Evolutionary conservation across 92 coral and sea anemone genomes (phyloP), one percentile per base, ranked within the genome.

Genomic region (Anthopleura xanthogrammica): DNA sequence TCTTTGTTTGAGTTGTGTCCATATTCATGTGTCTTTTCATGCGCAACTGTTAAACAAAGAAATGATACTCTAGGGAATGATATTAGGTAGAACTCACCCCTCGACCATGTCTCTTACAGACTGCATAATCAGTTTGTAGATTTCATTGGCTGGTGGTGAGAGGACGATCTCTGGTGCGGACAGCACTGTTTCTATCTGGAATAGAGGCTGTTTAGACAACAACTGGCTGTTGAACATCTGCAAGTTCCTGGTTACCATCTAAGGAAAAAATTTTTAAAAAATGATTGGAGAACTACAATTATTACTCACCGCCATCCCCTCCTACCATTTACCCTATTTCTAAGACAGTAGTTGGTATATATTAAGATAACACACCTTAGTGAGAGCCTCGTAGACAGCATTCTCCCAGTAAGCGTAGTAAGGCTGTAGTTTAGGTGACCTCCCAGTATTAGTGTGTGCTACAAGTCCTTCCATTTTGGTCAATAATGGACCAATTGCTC

Each of bases 391-490:
- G 60, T 91, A 95, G 46, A 93, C 95, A 14, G 94, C 88, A 52
- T 90, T 88, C 83, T 96, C 99, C 99, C 99, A 96, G 85, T 80
- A 92, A 1, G 90, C 94, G 80, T 94, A 96, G 88, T 96, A 96
- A 46, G 98, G 99, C 80, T 94, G 98, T 19, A 96, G 89, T 85
- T 96, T 89, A 55, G 95, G 92, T 5, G 98, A 94, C 74, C 95
- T 83, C 52, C 99, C 99, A 7, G 97, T 92, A 89, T 96, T 96
- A 0, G 99, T 94, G 81, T 96, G 99, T 7, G 93, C 99, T 3
- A 96, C 98, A 41, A 96, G 98, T 54, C 99, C 99, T 85, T 96
- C 99, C 99, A 96, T 96, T 90, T 96, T 96, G 41, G 99, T 96
- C 78, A 96, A 80, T 77, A 96, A 80, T 24, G 99, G 99, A 20